Conservation (phyloP, 2,113 vertebrate genomes). For the Corythornis cristatus region DNA sequence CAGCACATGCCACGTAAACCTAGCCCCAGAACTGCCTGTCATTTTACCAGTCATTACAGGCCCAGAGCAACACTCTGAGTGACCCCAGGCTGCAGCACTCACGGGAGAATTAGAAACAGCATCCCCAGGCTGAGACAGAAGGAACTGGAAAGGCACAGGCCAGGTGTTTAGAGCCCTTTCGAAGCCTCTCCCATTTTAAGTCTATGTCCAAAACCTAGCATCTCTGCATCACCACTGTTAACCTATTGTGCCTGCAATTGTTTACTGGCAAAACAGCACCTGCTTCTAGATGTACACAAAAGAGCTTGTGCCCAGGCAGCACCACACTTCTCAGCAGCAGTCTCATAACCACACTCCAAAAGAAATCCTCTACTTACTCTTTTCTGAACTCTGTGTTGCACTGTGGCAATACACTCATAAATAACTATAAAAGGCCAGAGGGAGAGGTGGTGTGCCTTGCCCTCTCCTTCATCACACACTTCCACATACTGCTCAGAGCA, state of each 20-base stretch:
- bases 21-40: background rate
- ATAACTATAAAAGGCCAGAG: background rate
- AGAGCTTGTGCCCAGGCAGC: background rate
- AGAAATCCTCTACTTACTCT: background rate
- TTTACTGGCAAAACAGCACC: background rate
- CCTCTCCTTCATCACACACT: background rate
- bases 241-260: background rate
- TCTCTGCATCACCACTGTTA: background rate
- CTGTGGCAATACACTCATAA: background rate
- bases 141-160: background rate
- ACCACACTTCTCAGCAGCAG: background rate
- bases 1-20: background rate
- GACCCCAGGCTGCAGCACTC: background rate
- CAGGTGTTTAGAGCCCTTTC: background rate
- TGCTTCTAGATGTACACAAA: background rate
- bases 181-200: background rate
- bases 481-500: background rate
- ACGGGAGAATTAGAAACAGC: background rate
- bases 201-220: background rate
- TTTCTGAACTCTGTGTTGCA: background rate
- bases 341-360: background rate
- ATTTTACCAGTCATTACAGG: background rate
- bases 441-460: background rate
- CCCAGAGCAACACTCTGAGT: accelerated
- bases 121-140: background rate